These are phyloP conservation scores for Bucco capensis DNA, from an alignment of 2,113 vertebrate species.

Conservation along the genomic window DNA sequence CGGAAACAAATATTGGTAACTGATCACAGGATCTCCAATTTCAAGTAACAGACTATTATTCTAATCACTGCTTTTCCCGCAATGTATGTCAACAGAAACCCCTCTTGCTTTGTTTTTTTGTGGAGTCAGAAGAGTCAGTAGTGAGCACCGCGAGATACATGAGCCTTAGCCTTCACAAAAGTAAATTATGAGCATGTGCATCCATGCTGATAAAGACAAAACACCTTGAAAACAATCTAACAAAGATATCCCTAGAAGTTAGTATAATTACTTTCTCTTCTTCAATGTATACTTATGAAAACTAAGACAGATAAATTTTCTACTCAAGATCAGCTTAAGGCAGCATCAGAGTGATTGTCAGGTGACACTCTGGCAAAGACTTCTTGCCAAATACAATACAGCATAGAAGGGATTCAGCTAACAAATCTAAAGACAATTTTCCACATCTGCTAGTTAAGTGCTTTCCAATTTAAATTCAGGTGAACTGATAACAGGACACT, in stretches of 20 bases:
- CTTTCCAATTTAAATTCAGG: background rate
- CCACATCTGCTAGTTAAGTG: background rate
- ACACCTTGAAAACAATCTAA: background rate
- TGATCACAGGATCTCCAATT: background rate
- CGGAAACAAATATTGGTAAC: background rate
- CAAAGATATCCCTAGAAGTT: background rate
- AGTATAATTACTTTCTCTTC: background rate
- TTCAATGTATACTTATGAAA: background rate
- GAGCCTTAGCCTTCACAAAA: background rate
- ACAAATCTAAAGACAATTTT: background rate
- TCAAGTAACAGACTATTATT: background rate
- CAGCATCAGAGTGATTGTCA: background rate
- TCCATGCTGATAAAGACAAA: background rate
- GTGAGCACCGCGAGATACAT: background rate
- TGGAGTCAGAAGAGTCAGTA: background rate
- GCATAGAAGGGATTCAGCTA: background rate
- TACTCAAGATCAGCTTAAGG: background rate
- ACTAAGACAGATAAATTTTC: background rate
- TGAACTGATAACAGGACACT: background rate
- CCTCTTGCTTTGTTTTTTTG: background rate
- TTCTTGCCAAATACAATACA: background rate
- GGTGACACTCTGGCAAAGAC: background rate
- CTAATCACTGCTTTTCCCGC: background rate
- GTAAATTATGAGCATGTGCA: background rate
- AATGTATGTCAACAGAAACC: background rate